Base-by-base conservation (phyloP, 2,888 invertebrate genomes). In the Chrysolina haemoptera region DNA sequence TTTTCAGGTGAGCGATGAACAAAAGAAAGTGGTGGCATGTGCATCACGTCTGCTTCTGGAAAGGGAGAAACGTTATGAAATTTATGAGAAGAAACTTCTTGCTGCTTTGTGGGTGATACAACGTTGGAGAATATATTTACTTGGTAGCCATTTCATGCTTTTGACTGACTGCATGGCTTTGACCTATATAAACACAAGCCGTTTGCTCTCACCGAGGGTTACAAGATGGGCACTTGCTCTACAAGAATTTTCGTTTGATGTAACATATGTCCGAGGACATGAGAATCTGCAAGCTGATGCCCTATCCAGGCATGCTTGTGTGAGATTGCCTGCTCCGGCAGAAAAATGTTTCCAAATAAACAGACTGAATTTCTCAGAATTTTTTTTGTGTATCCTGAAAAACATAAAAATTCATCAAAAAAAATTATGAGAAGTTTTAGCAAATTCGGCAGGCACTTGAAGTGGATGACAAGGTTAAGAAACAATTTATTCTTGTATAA, bases 171-270 rank as follows among this genome's bases (percentile, higher is more conserved):
- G 43, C n/a, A 16, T 12, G n/a, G 35, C 63, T n/a, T n/a, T 63
- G n/a, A 41, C 41, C 14, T 63, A 63, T 40, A 41, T 63, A 1
- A 27, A 63, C n/a, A 63, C 63, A 5, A 40, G 40, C 18, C 35
- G 63, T 11, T 41, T 63, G 43, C 14, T 63, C 8, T 41, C 63
- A 14, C 43, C 63, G 14, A 35, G 40, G 18, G 35, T 48, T 10
- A 40, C 55, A 18, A 68, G 22, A 67, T 68, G 27, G 48, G 27
- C 46, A 16, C 35, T 62, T 20, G 72, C 35, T 41, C 53, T 48
- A 27, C 67, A 43, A 62, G 9, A 59, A 16, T 41, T 68, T 46
- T 20, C 18, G 9, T 65, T 65, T 65, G 63, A 53, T 18, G 55
- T 53, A 16, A 4, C 10, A 18, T 20, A 53, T 53, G n/a, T 53